Evolutionary conservation across 2,113 vertebrate genomes (phyloP).

Genomic region (Sphyrna mokarran): DNA sequence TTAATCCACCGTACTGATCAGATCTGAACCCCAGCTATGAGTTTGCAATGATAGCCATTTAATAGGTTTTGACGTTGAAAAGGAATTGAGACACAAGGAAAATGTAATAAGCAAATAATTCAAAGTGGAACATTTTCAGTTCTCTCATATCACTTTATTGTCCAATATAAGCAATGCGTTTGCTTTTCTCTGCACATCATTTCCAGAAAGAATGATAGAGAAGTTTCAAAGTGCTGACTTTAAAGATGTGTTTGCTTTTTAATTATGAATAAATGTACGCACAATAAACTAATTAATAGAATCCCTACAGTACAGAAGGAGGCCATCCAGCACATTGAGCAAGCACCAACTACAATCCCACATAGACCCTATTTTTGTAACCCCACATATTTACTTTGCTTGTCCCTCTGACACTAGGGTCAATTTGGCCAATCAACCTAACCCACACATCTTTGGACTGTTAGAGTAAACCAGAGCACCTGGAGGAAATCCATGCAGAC

Average conservation of each 20-base stretch:
- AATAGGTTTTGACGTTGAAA: neutral
- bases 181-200: neutral
- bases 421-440: no score
- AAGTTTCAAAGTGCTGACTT: neutral
- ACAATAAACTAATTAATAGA: neutral
- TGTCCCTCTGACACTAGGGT: no score
- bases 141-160: neutral
- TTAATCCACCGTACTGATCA: neutral
- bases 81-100: neutral
- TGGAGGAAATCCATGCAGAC: no score
- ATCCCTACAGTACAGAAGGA: neutral
- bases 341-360: no score
- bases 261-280: neutral
- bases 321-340: no score
- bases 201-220: neutral
- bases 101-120: neutral
- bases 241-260: neutral
- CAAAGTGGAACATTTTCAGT: neutral
- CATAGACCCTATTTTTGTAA: no score
- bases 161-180: neutral
- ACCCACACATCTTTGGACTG: no score
- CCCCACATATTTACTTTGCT: no score
- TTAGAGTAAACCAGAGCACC: no score
- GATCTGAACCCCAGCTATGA: neutral
- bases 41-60: neutral